Evolutionary conservation across 1,140 invertebrate genomes (phyloP), one percentile per base, ranked within the genome.

Genomic region (Drosophila nigromelanica): DNA sequence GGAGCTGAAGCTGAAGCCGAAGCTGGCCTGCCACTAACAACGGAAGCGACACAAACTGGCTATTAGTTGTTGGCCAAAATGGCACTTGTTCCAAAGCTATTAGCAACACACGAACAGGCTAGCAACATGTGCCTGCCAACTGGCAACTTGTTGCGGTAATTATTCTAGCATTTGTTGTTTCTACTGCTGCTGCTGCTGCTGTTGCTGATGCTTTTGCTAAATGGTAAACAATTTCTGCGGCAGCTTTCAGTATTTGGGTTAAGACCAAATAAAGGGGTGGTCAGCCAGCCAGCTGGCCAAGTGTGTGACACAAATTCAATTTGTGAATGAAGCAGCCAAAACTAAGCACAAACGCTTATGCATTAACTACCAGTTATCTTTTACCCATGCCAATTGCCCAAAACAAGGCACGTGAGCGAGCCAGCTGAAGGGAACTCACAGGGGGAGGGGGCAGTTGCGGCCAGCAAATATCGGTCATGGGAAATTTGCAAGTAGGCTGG

Each of bases 241-340:
- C 72, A 59, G 80, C 72, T 67, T 61, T 61, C 59, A 87, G 83
- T 87, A 87, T 87, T 89, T 89, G 79, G 83, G 83, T 89, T 89
- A 89, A 89, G 83, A 89, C 83, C 83, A 89, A 89, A 89, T 89
- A 89, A 89, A 89, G 83, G 83, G 83, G 83, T 89, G 83, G 83
- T 67, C 71, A 58, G 66, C 66, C 42, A 67, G 58, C 66, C 43
- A 37, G 43, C 62, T 58, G 63, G 52, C 52, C 55, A 39, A 58
- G 61, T 66, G 61, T 66, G 62, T 73, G 81, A 80, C 83, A 82
- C 79, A 87, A 83, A 80, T 89, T 74, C 79, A 79, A 66, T 89
- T 89, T 89, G 83, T 89, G 83, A 89, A 89, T 89, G 83, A 89
- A 85, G 74, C 68, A 68, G 69, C 83, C 83, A 67, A 83, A 83